Conservation (phyloP, 2,797 vertebrate species). For the Oceanodroma leucorhoa region DNA sequence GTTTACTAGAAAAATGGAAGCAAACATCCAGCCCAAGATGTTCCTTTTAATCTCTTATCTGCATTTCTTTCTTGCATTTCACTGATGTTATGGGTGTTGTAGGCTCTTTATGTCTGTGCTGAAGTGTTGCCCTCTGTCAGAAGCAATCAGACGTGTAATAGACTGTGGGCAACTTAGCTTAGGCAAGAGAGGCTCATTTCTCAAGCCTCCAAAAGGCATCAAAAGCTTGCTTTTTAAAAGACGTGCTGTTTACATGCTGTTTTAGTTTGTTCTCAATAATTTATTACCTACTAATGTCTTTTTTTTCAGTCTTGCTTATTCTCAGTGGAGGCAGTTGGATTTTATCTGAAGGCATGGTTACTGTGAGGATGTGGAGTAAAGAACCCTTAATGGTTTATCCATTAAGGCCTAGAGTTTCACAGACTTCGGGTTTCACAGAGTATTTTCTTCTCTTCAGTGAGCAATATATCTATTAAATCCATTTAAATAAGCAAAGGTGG, state of each 20-base stretch:
- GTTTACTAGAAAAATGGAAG: neutral
- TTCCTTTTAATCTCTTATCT: neutral
- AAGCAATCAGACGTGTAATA: slow-evolving; percentile 18
- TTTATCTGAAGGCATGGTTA: neutral
- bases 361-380: neutral
- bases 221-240: slow-evolving; percentile 28
- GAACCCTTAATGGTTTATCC: neutral
- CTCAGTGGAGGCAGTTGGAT: slow-evolving; percentile 14
- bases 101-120: slow-evolving; percentile 1
- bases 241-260: slow-evolving; percentile 4
- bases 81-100: slow-evolving; percentile 1
- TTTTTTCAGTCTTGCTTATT: slow-evolving; percentile 10
- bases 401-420: neutral
- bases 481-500: neutral
- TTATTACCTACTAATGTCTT: slow-evolving; percentile 46
- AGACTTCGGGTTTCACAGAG: neutral
- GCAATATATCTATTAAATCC: neutral
- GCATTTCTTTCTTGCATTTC: neutral
- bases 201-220: slow-evolving; percentile 28
- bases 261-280: slow-evolving; percentile 62
- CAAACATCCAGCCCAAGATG: neutral
- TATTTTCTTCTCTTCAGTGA: neutral
- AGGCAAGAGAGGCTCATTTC: slow-evolving; percentile 29
- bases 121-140: slow-evolving; percentile 37
- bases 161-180: neutral